Base-by-base conservation (phyloP, 2,797 vertebrate species). In the Sciaenops ocellatus region DNA sequence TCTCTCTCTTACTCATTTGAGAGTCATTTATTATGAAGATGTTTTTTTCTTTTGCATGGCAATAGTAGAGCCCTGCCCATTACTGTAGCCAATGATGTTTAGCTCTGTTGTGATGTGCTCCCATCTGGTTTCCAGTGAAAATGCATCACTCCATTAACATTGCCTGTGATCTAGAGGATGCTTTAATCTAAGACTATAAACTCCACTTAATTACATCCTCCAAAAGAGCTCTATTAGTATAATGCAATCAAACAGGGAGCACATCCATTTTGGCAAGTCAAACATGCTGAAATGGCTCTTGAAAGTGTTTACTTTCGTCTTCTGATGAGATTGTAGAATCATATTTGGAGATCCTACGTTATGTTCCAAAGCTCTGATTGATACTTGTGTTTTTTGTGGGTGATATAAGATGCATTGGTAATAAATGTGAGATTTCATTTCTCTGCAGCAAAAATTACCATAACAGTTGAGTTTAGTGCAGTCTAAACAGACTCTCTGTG, bases 141-240 rank as follows among this genome's bases (percentile, higher is more conserved):
- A 93, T 92, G 92, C 93, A 96, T 93, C 94, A 95, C 91, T 91
- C 92, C 93, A 95, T 96, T 96, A 95, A 89, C 92, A 90, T 91
- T 89, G 92, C 94, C 94, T 96, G 91, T 96, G 95, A 96, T 96
- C 95, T 95, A 83, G 84, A 93, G 88, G 90, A 93, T 87, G 93
- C 95, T 96, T 96, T 96, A 95, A 96, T 96, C 95, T 95, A 94
- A 92, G 90, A 94, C 94, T 95, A 93, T 96, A 95, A 96, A 95
- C 95, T 94, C 84, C 82, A 93, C 90, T 95, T 96, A 95, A 96
- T 96, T 95, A 94, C 93, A 94, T 95, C 95, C 94, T 93, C 90
- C 83, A 90, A 94, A 94, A 91, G 78, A 89, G 80, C 88, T 91
- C 84, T 89, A 92, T 94, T 94, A 94, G 94, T 95, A 89, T 90